These are phyloP conservation scores for Ptychochromis oligacanthus DNA, from an alignment of 2,113 vertebrate genomes.

Conservation along the genomic window DNA sequence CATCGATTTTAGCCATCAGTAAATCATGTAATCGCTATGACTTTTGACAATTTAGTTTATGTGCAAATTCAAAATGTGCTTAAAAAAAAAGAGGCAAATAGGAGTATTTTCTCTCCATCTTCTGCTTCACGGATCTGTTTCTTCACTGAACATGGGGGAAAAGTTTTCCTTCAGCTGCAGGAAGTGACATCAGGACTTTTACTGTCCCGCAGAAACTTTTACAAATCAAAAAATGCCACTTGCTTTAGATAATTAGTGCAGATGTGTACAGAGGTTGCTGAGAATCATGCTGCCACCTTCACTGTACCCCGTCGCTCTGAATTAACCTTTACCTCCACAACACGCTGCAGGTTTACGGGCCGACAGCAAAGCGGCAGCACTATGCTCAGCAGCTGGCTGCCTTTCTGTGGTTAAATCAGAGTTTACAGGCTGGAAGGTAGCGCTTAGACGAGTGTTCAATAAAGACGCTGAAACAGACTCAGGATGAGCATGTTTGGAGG, in stretches of 20 bases:
- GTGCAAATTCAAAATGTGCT: background rate
- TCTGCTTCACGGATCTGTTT: too few species aligned
- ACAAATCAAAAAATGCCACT: background rate
- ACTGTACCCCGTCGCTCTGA: background rate
- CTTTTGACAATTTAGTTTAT: background rate
- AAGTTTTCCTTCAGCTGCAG: background rate
- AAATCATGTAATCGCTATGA: background rate
- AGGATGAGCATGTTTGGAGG: background rate
- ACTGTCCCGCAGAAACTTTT: background rate
- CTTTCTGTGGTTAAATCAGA: constrained; percentile 5
- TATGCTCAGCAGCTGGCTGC: constrained; percentile 2
- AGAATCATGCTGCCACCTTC: background rate
- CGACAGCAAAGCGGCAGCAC: background rate
- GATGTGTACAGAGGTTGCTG: background rate
- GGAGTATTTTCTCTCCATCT: too few species aligned
- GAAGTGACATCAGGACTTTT: background rate
- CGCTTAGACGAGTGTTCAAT: background rate
- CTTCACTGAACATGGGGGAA: background rate
- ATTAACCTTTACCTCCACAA: background rate
- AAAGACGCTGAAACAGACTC: background rate
- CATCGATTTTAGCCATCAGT: background rate
- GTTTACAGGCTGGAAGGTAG: background rate
- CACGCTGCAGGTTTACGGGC: background rate
- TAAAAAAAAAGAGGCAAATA: background rate
- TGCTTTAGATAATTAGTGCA: background rate